Conservation (phyloP, 2,888 invertebrate genomes). For the Drosophila pegasa region DNA sequence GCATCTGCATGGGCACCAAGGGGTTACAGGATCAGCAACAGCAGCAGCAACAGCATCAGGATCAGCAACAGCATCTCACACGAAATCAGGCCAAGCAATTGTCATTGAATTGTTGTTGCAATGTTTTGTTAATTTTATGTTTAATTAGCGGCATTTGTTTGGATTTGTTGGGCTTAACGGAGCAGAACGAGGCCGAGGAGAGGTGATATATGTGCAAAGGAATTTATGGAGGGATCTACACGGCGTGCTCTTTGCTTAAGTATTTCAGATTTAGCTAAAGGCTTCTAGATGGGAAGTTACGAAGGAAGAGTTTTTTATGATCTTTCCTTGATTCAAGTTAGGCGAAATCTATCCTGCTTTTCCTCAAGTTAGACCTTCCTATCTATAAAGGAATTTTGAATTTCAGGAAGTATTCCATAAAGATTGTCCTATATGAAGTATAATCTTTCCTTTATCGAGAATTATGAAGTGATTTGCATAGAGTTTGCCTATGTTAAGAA, state of each 20-base stretch:
- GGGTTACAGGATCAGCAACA: conserved; percentile 31
- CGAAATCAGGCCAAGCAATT: conserved; percentile 37
- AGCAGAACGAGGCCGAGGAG: conserved; percentile 1
- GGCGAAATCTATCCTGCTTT: too few species aligned
- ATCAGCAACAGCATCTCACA: background rate
- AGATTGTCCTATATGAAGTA: too few species aligned
- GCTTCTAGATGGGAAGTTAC: background rate
- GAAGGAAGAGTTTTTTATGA: too few species aligned
- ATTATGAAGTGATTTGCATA: too few species aligned
- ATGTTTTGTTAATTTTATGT: conserved; percentile 64
- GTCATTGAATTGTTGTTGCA: conserved; percentile 45
- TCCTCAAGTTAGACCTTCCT: too few species aligned
- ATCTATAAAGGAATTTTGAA: too few species aligned
- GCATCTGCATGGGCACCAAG: conserved; percentile 45
- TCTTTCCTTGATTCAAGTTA: too few species aligned
- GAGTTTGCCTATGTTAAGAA: too few species aligned
- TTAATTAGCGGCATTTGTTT: conserved; percentile 75
- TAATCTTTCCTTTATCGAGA: too few species aligned
- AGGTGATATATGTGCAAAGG: background rate
- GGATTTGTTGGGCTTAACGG: conserved; percentile 42
- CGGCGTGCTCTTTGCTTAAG: background rate
- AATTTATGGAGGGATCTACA: background rate
- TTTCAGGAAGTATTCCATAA: too few species aligned
- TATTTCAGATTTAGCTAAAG: background rate
- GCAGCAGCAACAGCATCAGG: background rate